These are phyloP conservation scores for Thalassarche chlororhynchos DNA, from an alignment of 2,113 vertebrate species.

Conservation along the genomic window DNA sequence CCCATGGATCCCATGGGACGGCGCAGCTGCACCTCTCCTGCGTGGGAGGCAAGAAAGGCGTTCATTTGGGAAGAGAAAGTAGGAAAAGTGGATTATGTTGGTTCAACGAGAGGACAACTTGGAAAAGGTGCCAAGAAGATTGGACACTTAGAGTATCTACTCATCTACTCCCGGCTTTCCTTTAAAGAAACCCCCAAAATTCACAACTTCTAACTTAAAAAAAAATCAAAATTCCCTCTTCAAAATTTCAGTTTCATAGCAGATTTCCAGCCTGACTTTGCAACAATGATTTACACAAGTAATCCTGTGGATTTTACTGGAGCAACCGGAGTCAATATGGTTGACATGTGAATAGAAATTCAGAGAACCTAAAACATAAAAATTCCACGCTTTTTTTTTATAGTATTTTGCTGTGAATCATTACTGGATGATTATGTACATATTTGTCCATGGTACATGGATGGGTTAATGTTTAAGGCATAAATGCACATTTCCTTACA, in stretches of 20 bases:
- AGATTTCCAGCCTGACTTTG: not conserved
- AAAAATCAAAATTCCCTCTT: not conserved
- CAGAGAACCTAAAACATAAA: not conserved
- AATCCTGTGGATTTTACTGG: not conserved
- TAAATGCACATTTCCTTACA: not conserved
- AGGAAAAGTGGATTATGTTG: not conserved
- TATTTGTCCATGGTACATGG: not conserved
- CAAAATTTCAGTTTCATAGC: not conserved
- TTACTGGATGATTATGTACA: not conserved
- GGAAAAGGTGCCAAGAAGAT: not conserved
- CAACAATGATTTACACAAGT: not conserved
- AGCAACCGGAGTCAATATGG: not conserved
- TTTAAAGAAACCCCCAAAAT: not conserved
- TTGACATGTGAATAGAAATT: not conserved
- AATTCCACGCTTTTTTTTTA: not conserved
- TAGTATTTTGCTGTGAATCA: not conserved
- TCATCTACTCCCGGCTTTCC: rapidly evolving
- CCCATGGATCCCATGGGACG: not conserved
- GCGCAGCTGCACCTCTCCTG: not conserved
- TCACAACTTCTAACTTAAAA: not conserved
- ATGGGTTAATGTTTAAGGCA: not conserved
- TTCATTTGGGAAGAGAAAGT: not conserved
- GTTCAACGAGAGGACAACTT: not conserved
- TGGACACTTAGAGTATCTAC: not conserved
- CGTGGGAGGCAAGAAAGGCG: not conserved